Conservation (phyloP, 2,113 vertebrate species). For the Scomber colias region DNA sequence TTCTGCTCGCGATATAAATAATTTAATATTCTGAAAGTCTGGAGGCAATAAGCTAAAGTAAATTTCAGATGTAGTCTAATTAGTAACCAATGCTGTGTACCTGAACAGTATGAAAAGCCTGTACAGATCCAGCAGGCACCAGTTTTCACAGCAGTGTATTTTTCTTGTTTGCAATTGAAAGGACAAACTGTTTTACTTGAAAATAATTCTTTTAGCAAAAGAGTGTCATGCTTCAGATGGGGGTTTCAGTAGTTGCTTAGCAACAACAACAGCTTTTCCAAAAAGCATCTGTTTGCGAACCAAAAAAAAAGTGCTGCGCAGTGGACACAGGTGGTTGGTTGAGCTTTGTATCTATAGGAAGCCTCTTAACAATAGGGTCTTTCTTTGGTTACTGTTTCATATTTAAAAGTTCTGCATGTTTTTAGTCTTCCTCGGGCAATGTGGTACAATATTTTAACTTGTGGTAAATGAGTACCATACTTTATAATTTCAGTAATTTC, state of each 20-base stretch:
- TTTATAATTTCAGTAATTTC: background rate
- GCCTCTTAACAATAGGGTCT: constrained; percentile 37
- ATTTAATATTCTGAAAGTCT: background rate
- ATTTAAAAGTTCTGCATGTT: constrained; percentile 25
- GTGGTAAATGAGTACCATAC: background rate
- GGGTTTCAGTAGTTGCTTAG: constrained; percentile 75
- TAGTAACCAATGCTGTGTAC: too few species aligned
- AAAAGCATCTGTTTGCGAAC: constrained; percentile 78
- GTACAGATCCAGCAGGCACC: constrained; percentile 15
- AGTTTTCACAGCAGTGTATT: constrained; percentile 31
- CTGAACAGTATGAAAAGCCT: background rate
- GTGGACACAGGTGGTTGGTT: constrained; percentile 70
- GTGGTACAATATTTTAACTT: constrained; percentile 2
- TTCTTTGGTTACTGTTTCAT: constrained; percentile 33
- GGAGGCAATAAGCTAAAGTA: constrained; percentile 8
- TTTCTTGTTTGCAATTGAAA: constrained; percentile 57
- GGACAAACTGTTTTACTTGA: constrained; percentile 72
- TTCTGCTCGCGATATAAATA: background rate
- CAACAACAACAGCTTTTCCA: constrained; percentile 78
- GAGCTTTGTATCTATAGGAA: constrained; percentile 39
- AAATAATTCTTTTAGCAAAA: constrained; percentile 71
- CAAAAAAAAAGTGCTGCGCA: constrained; percentile 34
- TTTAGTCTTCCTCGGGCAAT: background rate
- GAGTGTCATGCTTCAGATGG: constrained; percentile 65
- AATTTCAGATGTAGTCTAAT: constrained; percentile 28